These are phyloP conservation scores for Podargus strigoides DNA, from an alignment of 2,797 vertebrate species.

Conservation along the genomic window DNA sequence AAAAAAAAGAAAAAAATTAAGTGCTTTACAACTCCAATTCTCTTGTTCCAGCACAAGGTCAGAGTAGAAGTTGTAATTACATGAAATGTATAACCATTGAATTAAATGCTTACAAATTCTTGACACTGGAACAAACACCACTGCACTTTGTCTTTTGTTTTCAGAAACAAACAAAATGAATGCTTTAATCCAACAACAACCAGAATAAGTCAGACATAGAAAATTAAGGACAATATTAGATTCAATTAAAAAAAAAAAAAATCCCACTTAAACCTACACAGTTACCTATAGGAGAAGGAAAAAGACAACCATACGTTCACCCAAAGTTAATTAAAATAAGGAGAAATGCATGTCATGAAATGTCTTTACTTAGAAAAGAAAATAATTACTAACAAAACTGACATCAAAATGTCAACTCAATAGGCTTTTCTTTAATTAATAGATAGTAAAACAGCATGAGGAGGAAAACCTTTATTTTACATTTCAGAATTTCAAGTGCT, in stretches of 20 bases:
- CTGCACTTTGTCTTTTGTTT: neutral
- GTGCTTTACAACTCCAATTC: neutral
- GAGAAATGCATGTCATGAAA: neutral
- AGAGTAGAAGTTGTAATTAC: neutral
- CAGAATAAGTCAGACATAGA: neutral
- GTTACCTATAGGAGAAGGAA: neutral
- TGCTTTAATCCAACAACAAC: neutral
- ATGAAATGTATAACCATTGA: neutral
- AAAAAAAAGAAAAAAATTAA: too few species aligned
- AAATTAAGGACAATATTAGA: neutral
- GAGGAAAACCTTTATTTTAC: neutral
- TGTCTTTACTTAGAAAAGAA: neutral
- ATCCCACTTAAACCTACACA: neutral
- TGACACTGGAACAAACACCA: neutral
- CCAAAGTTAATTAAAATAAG: neutral
- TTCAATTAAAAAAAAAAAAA: neutral
- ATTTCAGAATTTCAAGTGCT: slow-evolving; percentile 9
- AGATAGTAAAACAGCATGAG: neutral
- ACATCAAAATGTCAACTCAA: neutral
- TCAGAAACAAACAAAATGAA: neutral
- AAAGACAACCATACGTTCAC: neutral
- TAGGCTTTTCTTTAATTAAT: neutral
- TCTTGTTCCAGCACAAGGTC: neutral
- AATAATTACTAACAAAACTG: neutral
- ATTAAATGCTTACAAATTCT: neutral